These are phyloP conservation scores for Aix galericulata DNA, from an alignment of 2,113 vertebrate genomes.

Conservation along the genomic window DNA sequence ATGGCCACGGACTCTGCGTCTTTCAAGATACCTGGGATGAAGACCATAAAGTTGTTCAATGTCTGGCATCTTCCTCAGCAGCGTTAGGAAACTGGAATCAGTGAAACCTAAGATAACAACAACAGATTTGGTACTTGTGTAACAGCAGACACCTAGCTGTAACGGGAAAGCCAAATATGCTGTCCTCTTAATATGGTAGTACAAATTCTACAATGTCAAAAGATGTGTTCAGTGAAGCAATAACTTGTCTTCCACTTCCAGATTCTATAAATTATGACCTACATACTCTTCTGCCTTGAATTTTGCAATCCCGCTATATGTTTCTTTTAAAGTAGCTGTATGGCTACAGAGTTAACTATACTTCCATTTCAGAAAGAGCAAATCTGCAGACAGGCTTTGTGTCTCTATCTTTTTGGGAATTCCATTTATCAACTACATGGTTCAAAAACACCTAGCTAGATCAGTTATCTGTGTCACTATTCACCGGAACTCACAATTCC, in stretches of 20 bases:
- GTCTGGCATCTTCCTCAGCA: conserved; percentile 98
- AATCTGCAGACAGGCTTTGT: not conserved
- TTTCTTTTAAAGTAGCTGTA: not conserved
- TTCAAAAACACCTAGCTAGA: not conserved
- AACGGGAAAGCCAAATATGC: conserved; percentile 15
- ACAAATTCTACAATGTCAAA: not conserved
- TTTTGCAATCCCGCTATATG: not conserved
- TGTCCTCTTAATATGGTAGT: not conserved
- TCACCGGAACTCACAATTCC: not conserved
- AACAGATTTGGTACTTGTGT: conserved; percentile 52
- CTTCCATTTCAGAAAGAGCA: not conserved
- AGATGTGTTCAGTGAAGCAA: not conserved
- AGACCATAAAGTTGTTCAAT: conserved; percentile 97
- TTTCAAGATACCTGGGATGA: conserved; percentile 95
- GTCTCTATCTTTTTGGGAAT: not conserved
- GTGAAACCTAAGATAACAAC: conserved; percentile 88
- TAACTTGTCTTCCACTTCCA: not conserved
- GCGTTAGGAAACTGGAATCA: conserved; percentile 93
- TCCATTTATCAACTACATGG: not conserved
- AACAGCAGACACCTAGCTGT: not conserved
- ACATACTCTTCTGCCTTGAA: not conserved
- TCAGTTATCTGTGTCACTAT: not conserved
- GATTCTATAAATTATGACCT: not conserved
- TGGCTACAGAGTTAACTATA: not conserved
- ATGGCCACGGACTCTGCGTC: conserved; percentile 92